Evolutionary conservation across 2,797 vertebrate species (phyloP).

Genomic region (Adrianichthys oophorus): DNA sequence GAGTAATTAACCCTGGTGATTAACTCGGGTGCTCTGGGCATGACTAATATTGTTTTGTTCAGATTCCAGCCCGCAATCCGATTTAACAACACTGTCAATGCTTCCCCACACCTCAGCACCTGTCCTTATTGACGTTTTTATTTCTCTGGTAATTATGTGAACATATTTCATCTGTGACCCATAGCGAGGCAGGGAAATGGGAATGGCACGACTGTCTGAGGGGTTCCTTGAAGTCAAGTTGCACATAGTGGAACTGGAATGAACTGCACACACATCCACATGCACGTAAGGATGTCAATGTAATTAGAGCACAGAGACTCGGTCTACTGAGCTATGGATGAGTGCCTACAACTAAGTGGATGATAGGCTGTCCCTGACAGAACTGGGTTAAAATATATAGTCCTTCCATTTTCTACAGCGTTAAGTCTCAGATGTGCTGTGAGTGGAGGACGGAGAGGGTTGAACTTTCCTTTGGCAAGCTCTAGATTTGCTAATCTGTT

Average conservation of each 20-base stretch:
- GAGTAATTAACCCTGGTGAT: background rate
- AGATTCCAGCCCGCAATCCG: too few relatives aligned
- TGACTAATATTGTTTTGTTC: too few relatives aligned
- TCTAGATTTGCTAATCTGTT: slow-evolving; percentile 30
- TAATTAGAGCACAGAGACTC: slow-evolving; percentile 64
- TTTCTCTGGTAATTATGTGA: too few relatives aligned
- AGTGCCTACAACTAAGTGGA: slow-evolving; percentile 59
- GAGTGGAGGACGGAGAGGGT: slow-evolving; percentile 29
- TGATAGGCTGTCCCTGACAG: slow-evolving; percentile 68
- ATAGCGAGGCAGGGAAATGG: too few relatives aligned
- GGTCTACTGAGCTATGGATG: slow-evolving; percentile 53
- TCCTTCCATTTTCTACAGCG: slow-evolving; percentile 34
- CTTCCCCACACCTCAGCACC: too few relatives aligned
- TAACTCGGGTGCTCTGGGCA: too few relatives aligned
- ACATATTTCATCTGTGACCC: too few relatives aligned
- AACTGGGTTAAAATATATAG: slow-evolving; percentile 75
- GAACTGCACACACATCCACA: slow-evolving; percentile 30
- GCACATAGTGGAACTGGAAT: slow-evolving; percentile 15
- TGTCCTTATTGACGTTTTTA: too few relatives aligned
- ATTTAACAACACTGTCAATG: too few relatives aligned
- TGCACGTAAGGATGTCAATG: slow-evolving; percentile 53
- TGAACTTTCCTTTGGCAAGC: slow-evolving; percentile 25
- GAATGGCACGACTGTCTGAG: too few relatives aligned
- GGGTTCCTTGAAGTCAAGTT: background rate
- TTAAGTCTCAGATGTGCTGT: slow-evolving; percentile 25